Evolutionary conservation across 2,797 vertebrate species (phyloP).

Genomic region (Tiaroga cobitis): DNA sequence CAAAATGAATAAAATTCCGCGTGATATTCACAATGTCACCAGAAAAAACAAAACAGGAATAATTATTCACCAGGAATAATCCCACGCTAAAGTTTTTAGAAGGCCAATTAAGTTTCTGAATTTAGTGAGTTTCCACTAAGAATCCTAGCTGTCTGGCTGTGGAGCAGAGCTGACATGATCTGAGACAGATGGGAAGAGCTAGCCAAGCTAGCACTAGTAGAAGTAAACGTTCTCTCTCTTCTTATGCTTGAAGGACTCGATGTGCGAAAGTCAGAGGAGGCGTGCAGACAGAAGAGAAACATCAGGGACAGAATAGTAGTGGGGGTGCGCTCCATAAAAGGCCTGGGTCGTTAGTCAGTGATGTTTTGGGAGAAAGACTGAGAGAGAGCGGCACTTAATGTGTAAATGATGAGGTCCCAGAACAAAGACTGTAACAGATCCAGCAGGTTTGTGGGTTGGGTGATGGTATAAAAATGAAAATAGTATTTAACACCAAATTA

Average conservation of each 20-base stretch:
- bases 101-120: neutral
- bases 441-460: neutral
- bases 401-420: neutral
- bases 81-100: neutral
- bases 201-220: constrained; percentile 39
- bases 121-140: constrained; percentile 9
- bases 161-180: constrained; percentile 11
- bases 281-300: constrained; percentile 39
- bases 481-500: constrained; percentile 34
- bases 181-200: constrained; percentile 38
- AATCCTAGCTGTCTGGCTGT: constrained; percentile 10
- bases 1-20: neutral
- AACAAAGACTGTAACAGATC: constrained; percentile 11
- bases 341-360: constrained; percentile 34
- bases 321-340: constrained; percentile 53
- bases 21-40: neutral
- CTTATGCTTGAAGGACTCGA: constrained; percentile 12
- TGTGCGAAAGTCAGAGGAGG: constrained; percentile 32
- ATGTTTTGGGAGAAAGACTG: constrained; percentile 44
- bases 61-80: neutral
- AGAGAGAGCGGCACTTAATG: constrained; percentile 11
- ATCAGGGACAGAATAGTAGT: constrained; percentile 32
- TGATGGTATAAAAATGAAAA: neutral
- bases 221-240: constrained; percentile 38
- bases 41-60: neutral